Evolutionary conservation across 37 sponge, comb jelly and placozoan species (phyloP).

Genomic region (Hexactinellida sp.): DNA sequence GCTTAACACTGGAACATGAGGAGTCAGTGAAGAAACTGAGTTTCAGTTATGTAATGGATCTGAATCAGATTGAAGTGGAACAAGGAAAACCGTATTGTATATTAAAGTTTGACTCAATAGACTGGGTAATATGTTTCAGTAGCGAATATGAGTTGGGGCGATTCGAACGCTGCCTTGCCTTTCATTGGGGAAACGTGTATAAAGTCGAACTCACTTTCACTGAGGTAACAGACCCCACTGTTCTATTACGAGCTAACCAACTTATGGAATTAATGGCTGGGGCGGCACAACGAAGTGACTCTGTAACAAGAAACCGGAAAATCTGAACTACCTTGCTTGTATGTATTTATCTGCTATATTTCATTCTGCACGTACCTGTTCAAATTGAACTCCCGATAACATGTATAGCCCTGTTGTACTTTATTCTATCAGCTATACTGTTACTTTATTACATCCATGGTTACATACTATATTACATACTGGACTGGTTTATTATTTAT

Average conservation of each 20-base stretch:
- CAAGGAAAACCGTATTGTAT: neutral
- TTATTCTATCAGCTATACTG: no score
- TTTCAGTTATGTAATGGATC: slow-evolving; percentile 2
- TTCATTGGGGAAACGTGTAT: slow-evolving; percentile 36
- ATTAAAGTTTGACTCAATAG: neutral
- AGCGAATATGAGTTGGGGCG: slow-evolving; percentile 51
- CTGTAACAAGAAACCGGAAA: neutral
- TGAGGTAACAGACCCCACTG: neutral
- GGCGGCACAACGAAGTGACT: neutral
- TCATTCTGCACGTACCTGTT: no score
- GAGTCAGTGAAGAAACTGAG: neutral
- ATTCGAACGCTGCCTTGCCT: slow-evolving; percentile 39
- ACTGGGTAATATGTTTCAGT: slow-evolving; percentile 68
- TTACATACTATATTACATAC: neutral
- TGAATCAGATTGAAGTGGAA: neutral
- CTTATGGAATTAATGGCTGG: neutral
- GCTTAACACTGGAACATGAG: neutral
- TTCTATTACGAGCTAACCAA: neutral
- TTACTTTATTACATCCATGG: neutral
- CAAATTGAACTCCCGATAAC: no score
- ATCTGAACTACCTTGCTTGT: no score
- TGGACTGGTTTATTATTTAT: no score
- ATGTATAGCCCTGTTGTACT: no score
- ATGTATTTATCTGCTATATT: no score
- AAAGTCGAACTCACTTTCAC: slow-evolving; percentile 25